Conservation (phyloP, 2,113 vertebrate species). For the Chunga burmeisteri region DNA sequence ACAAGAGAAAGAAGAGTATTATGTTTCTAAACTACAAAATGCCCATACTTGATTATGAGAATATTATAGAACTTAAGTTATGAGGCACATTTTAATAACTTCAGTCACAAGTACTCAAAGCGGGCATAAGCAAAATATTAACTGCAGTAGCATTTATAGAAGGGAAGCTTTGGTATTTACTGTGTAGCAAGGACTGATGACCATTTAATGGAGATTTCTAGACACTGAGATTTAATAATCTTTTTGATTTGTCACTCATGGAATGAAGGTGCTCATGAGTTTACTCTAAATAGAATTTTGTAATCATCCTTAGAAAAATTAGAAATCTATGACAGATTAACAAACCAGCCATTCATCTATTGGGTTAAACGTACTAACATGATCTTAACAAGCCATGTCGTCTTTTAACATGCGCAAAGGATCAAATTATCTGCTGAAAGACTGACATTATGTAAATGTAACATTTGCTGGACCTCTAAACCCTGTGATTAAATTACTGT, state of each 20-base stretch:
- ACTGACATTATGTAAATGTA: slow-evolving; percentile 72
- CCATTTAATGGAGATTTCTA: not conserved
- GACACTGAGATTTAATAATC: not conserved
- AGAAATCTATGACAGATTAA: slow-evolving; percentile 50
- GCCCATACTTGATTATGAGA: not conserved
- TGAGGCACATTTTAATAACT: not conserved
- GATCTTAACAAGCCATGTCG: slow-evolving; percentile 54
- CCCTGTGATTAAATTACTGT: slow-evolving; percentile 69
- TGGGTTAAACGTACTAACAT: slow-evolving; percentile 42
- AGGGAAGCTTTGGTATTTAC: not conserved
- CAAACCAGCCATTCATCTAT: slow-evolving; percentile 42
- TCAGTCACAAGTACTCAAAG: not conserved
- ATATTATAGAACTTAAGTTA: not conserved
- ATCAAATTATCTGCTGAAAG: slow-evolving; percentile 67
- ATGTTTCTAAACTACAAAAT: not conserved
- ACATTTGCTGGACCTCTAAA: slow-evolving; percentile 72
- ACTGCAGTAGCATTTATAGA: not conserved
- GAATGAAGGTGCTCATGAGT: not conserved
- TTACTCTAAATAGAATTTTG: slow-evolving; percentile 43
- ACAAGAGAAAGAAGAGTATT: not conserved
- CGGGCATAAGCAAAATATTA: not conserved
- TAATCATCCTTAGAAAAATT: slow-evolving; percentile 47
- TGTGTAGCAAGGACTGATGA: not conserved
- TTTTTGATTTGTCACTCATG: slow-evolving; percentile 7
- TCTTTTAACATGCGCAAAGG: slow-evolving; percentile 66